These are phyloP conservation scores for Nyctibius grandis DNA, from an alignment of 2,797 vertebrate species.

Conservation along the genomic window DNA sequence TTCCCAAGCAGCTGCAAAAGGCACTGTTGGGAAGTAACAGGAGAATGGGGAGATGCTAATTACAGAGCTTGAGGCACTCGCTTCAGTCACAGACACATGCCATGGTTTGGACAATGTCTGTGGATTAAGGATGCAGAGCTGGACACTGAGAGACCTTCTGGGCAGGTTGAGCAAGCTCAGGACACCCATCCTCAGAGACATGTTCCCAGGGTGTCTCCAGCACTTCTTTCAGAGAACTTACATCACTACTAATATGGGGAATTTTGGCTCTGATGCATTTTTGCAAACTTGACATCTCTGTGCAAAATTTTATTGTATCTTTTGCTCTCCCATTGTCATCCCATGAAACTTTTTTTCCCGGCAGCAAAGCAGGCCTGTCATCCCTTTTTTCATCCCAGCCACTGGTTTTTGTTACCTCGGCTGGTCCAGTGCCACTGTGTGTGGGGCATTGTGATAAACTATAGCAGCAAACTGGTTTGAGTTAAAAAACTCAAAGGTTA, in stretches of 20 bases:
- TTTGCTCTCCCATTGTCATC: not conserved
- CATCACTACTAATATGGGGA: not conserved
- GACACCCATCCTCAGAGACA: not conserved
- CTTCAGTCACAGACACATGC: not conserved
- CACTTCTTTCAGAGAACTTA: not conserved
- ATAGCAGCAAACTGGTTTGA: not conserved
- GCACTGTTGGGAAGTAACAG: not conserved
- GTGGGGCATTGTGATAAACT: not conserved
- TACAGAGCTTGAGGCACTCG: not conserved
- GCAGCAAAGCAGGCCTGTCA: not conserved
- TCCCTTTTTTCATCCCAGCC: not conserved
- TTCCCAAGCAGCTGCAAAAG: not conserved
- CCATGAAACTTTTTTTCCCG: not conserved
- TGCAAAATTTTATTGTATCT: not conserved
- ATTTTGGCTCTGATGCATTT: not conserved
- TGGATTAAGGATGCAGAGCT: not conserved
- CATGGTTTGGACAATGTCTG: not conserved
- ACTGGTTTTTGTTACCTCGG: not conserved
- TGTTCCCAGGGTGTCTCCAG: not conserved
- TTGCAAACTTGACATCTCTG: not conserved
- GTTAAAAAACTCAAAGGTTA: not conserved
- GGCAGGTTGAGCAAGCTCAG: not conserved
- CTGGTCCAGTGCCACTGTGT: rapidly evolving
- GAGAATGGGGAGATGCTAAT: not conserved
- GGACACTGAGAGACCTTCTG: not conserved